Evolutionary conservation across 2,797 vertebrate genomes (phyloP).

Genomic region (Sitta carolinensis): DNA sequence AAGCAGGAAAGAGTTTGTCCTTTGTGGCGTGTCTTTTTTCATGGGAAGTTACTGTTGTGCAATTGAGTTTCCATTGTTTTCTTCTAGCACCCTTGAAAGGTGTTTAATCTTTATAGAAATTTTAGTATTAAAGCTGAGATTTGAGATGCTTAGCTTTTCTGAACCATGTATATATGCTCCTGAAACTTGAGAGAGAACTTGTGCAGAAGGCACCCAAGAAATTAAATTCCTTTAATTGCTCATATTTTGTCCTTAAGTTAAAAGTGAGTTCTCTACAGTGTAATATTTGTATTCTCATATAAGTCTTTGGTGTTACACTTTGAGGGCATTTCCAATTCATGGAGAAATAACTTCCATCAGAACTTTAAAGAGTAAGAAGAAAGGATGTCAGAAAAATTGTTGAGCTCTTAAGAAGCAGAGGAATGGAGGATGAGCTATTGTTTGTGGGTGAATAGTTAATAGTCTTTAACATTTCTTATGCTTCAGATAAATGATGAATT

Average conservation of each 20-base stretch:
- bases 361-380: neutral
- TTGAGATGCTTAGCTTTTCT: neutral
- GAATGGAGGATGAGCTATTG: neutral
- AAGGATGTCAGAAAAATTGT: neutral
- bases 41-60: neutral
- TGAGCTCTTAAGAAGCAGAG: neutral
- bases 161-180: neutral
- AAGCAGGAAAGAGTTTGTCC: neutral
- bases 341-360: neutral
- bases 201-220: neutral
- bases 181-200: neutral
- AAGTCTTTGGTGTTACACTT: neutral
- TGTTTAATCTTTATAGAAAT: neutral
- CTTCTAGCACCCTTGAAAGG: neutral
- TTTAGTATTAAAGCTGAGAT: neutral
- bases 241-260: neutral
- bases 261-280: neutral
- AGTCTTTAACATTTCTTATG: neutral
- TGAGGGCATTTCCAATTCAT: neutral
- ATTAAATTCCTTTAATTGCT: neutral
- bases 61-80: neutral
- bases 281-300: neutral
- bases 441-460: conserved; percentile 36
- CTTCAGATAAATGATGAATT: conserved; percentile 45
- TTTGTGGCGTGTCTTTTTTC: neutral